These are phyloP conservation scores for Propithecus deckenii DNA, from an alignment of 2,797 vertebrate genomes.

Conservation along the genomic window DNA sequence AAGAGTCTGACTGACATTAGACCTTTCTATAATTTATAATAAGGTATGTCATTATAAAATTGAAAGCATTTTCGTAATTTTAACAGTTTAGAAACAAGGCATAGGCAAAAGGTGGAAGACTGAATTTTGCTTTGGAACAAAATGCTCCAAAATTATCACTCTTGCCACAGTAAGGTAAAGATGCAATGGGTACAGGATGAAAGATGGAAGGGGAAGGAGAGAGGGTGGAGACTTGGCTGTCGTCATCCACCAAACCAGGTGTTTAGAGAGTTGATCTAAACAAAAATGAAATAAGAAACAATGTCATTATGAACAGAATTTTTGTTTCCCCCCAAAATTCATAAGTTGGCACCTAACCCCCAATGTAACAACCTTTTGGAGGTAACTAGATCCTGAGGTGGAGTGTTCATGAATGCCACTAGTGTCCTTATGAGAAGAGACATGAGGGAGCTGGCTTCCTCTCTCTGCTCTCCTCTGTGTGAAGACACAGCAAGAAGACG, in stretches of 20 bases:
- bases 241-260: neutral
- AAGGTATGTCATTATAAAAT: neutral
- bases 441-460: neutral
- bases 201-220: too few species aligned
- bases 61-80: neutral
- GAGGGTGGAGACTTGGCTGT: fast-evolving
- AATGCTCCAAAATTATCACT: neutral
- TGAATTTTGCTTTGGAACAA: neutral
- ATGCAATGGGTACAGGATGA: neutral
- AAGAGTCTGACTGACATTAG: neutral
- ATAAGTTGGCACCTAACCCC: neutral
- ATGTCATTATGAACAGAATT: neutral
- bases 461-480: neutral
- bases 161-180: neutral
- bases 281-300: neutral
- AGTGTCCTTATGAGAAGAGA: neutral
- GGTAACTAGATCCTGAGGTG: neutral
- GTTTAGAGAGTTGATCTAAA: neutral
- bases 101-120: neutral
- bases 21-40: neutral
- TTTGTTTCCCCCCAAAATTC: neutral
- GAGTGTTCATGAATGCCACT: neutral
- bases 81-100: neutral
- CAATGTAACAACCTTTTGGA: neutral
- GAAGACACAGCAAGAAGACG: neutral